These are phyloP conservation scores for Microplitis demolitor DNA, from an alignment of 1,140 invertebrate genomes.

Conservation along the genomic window DNA sequence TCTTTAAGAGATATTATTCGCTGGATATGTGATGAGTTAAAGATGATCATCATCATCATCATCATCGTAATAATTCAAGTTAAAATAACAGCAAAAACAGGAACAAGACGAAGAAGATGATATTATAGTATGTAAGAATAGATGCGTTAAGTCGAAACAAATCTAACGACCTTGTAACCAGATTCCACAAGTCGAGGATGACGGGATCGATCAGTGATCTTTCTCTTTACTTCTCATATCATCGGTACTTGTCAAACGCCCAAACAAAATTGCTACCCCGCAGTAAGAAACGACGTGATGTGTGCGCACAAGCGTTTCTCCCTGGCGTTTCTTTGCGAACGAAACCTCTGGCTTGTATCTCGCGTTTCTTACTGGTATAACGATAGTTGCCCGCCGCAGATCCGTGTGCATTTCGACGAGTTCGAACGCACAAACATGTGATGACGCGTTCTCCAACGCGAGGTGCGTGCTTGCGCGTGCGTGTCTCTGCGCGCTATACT, in stretches of 20 bases:
- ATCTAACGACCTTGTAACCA: neutral
- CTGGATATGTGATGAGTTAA: neutral
- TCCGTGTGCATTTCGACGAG: neutral
- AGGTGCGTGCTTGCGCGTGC: conserved; percentile 29
- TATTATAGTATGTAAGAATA: no score
- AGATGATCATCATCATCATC: no score
- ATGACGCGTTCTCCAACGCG: neutral
- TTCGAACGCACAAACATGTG: neutral
- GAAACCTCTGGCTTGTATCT: neutral
- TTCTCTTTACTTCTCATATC: neutral
- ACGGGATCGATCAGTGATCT: no score
- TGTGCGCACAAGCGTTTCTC: neutral
- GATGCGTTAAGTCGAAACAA: no score
- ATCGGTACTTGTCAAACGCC: neutral
- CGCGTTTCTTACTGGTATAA: neutral
- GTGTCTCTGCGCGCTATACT: conserved; percentile 33
- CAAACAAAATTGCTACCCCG: neutral
- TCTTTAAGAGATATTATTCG: conserved; percentile 15
- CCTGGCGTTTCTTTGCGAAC: neutral
- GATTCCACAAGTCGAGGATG: no score
- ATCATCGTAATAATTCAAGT: no score
- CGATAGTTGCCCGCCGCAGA: neutral
- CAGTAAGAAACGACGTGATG: neutral
- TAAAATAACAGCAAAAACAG: no score
- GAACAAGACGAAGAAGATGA: no score